These are phyloP conservation scores for Cavia porcellus DNA, from an alignment of 2,113 vertebrate species.

Conservation along the genomic window DNA sequence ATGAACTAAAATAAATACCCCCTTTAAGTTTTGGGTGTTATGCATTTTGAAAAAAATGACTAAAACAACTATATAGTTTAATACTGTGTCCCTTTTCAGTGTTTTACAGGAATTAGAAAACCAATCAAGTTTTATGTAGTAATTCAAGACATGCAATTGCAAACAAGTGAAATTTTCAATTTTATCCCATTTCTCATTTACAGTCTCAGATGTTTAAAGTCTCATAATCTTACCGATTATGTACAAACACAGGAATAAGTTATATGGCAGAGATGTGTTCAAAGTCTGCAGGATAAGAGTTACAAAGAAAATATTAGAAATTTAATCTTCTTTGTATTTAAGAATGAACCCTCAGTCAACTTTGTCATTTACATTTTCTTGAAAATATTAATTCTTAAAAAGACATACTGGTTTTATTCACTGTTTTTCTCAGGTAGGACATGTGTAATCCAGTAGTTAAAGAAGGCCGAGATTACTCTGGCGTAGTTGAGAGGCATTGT, in stretches of 20 bases:
- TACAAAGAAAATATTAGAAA: not conserved
- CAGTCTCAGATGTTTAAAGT: not conserved
- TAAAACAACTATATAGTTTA: not conserved
- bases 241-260: not conserved
- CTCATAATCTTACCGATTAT: not conserved
- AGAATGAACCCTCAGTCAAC: not conserved
- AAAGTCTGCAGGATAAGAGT: not conserved
- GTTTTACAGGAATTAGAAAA: not conserved
- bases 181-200: not conserved
- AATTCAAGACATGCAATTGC: not conserved
- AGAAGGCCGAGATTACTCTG: slow-evolving; percentile 88
- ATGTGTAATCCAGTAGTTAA: slow-evolving; percentile 95
- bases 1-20: not conserved
- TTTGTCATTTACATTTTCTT: not conserved
- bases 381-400: slow-evolving; percentile 51
- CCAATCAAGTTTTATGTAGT: not conserved
- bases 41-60: not conserved
- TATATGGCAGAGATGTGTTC: not conserved
- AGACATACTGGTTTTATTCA: slow-evolving; percentile 64
- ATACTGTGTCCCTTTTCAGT: slow-evolving; percentile 3
- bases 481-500: slow-evolving; percentile 86
- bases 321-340: not conserved
- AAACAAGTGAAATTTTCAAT: not conserved
- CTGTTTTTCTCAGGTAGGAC: slow-evolving; percentile 90
- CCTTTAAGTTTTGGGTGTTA: not conserved